These are phyloP conservation scores for Rhamnusium bicolor DNA, from an alignment of 2,888 invertebrate species.

Conservation along the genomic window DNA sequence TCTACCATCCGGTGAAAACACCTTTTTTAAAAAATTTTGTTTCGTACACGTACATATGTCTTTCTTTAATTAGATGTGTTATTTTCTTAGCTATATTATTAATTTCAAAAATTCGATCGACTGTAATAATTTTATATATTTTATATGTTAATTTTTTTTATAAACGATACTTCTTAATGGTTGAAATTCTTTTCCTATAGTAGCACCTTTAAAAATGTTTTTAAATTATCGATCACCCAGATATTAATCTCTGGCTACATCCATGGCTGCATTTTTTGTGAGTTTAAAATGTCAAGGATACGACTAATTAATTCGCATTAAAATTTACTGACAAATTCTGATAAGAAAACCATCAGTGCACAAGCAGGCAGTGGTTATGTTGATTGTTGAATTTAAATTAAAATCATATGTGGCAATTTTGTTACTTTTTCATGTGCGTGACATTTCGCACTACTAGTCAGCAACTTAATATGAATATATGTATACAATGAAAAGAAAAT, in stretches of 20 bases:
- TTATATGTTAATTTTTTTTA: too few relatives aligned
- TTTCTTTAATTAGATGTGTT: too few relatives aligned
- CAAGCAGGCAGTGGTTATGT: background rate
- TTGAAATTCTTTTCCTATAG: background rate
- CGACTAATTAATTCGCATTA: constrained; percentile 10
- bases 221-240: background rate
- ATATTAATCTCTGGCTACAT: background rate
- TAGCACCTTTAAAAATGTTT: background rate
- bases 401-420: background rate
- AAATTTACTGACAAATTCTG: background rate
- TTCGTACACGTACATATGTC: too few relatives aligned
- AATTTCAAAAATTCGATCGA: too few relatives aligned
- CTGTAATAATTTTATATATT: too few relatives aligned
- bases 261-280: background rate
- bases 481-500: constrained; percentile 9
- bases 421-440: constrained; percentile 14
- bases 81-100: too few relatives aligned
- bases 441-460: constrained; percentile 15
- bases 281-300: constrained; percentile 5
- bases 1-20: too few relatives aligned
- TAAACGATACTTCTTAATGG: background rate
- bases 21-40: too few relatives aligned
- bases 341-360: background rate
- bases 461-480: constrained; percentile 9
- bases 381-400: background rate